Base-by-base conservation (phyloP, 1,140 invertebrate genomes). In the Euwallacea fornicatus region DNA sequence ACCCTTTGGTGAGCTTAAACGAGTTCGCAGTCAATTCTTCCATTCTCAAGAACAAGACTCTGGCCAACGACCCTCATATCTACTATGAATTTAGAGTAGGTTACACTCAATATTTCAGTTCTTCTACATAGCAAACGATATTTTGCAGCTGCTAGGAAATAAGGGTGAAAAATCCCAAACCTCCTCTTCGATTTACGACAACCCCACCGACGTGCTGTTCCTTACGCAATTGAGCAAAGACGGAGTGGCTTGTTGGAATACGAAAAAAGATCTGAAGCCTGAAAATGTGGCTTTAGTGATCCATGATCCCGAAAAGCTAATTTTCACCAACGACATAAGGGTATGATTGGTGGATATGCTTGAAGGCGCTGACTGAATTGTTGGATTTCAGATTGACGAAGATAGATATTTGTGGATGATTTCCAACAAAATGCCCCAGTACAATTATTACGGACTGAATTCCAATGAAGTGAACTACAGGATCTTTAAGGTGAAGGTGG, bases 221-320 rank as follows among this genome's bases (percentile, higher is more conserved):
- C 88, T 87, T 65, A 85, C 87, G 0, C 88, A 90, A 74, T 81
- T 91, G n/a, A 87, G 86, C 7, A 83, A 81, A 50, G 87, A 90
- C 76, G 88, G 87, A 0, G 81, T 91, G 0, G 87, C 88, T 2
- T 92, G 90, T 73, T 92, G 90, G 90, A 89, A 91, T 71, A 86
- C 84, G 0, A 82, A 86, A 16, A 86, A 84, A 67, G 77, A 84
- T 0, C 81, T 91, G 8, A 82, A 79, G 9, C 79, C 84, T 1
- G 78, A 84, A 9, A 88, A 86, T 77, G 80, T 91, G 33, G 86
- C 82, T 0, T 81, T 85, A 8, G 76, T 92, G 0, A 87, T 83
- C 0, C 79, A 85, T 67, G 86, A 92, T 75, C 81, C 81, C 7
- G 74, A 81, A 50, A 82, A 77, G 1, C 82, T 92, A 72, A 87